Evolutionary conservation across 2,113 vertebrate species (phyloP).

Genomic region (Corydoras sp.): DNA sequence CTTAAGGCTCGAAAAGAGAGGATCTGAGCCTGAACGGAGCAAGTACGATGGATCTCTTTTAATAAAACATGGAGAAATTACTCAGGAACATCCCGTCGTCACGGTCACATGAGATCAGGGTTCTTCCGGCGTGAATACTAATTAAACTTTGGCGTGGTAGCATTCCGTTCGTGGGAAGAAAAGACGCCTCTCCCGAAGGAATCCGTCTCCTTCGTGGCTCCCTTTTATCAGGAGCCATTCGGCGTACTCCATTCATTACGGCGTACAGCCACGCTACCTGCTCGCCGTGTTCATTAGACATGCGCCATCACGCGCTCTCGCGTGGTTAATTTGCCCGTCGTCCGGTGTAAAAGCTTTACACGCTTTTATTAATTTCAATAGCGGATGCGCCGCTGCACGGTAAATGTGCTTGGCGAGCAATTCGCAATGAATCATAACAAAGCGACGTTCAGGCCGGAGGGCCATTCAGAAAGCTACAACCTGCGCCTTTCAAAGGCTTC

Average conservation of each 20-base stretch:
- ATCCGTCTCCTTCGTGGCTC: neutral
- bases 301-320: constrained; percentile 14
- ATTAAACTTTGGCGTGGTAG: too few species aligned
- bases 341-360: constrained; percentile 27
- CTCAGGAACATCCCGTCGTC: too few species aligned
- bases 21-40: too few species aligned
- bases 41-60: too few species aligned
- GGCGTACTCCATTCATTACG: constrained; percentile 19
- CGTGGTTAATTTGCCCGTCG: constrained; percentile 33
- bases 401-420: constrained; percentile 19
- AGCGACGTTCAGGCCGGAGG: neutral
- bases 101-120: too few species aligned
- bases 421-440: constrained; percentile 1
- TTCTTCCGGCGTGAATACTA: too few species aligned
- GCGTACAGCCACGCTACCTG: constrained; percentile 5
- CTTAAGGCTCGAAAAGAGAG: too few species aligned
- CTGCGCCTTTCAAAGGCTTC: too few species aligned
- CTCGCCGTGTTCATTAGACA: constrained; percentile 36
- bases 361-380: constrained; percentile 19
- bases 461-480: too few species aligned
- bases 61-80: too few species aligned
- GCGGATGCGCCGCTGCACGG: constrained; percentile 3
- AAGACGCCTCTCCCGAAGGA: neutral
- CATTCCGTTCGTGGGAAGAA: neutral
- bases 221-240: constrained; percentile 25